Evolutionary conservation across 2,797 vertebrate species (phyloP), one percentile per base, ranked within the genome.

Genomic region (Gallinago stenura): DNA sequence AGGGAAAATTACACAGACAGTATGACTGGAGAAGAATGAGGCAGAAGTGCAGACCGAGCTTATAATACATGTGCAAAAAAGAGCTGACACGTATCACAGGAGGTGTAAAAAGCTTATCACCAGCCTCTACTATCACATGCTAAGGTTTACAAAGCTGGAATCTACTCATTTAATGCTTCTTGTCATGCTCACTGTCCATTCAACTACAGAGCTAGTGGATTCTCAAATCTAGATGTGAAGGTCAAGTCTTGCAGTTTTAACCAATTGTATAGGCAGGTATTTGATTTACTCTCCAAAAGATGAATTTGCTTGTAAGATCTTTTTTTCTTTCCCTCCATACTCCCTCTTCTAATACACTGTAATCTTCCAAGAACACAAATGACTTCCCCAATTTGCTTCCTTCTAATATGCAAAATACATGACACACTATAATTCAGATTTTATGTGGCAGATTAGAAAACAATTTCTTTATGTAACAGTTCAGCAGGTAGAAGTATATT

Each of bases 401-500:
- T 93, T 66, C 51, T n/a, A 12, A 16, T 88, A 83, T 81, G 50
- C 81, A 97, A 96, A 96, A 96, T 81, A 94, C 66, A 91, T 92
- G 86, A 89, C 57, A 71, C 8, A 37, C 65, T 72, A 57, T 62
- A 64, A 96, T 87, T 95, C 90, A 79, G 62, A 70, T 35, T 45
- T 77, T 84, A 57, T 43, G 72, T 56, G 53, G 50, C 87, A 96
- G 77, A 91, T 71, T 78, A 84, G 82, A 95, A 93, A 77, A 83
- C 15, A 82, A 75, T 73, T 87, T 91, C 54, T 70, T 75, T 93
- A 61, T 20, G 77, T 88, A 75, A 89, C 72, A 83, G 79, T 87
- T 95, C 54, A 86, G 37, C 65, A 94, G 66, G 73, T 88, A 50
- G 79, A 86, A 86, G 66, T 64, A 58, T 81, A 91, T 89, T 94